Evolutionary conservation across 2,113 vertebrate genomes (phyloP).

Genomic region (Perca schrenkii): DNA sequence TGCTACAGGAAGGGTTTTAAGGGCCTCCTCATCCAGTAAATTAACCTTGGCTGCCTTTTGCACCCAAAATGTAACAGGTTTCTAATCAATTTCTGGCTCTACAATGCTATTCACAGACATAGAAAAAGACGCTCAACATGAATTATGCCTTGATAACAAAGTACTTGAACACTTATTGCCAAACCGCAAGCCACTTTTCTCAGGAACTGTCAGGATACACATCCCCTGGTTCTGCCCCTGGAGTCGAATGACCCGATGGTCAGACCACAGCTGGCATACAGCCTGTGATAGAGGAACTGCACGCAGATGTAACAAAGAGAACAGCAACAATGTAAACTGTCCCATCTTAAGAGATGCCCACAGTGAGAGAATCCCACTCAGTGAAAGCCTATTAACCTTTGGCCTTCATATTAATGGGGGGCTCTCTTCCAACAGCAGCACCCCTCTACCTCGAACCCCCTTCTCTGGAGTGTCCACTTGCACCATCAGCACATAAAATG

Average conservation of each 20-base stretch:
- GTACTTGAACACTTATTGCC: conserved; percentile 46
- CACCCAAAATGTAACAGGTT: conserved; percentile 73
- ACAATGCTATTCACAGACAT: conserved; percentile 29
- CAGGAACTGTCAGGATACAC: conserved; percentile 11
- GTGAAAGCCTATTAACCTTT: conserved; percentile 61
- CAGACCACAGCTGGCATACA: conserved; percentile 25
- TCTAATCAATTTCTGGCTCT: conserved; percentile 46
- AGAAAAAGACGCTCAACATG: conserved; percentile 57
- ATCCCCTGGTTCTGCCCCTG: conserved; percentile 2
- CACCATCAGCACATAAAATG: conserved; percentile 49
- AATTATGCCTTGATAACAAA: conserved; percentile 48
- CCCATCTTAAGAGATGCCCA: neutral
- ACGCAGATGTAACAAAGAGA: conserved; percentile 21
- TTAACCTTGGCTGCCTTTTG: conserved; percentile 77
- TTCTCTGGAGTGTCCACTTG: conserved; percentile 20
- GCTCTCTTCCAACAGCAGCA: conserved; percentile 22
- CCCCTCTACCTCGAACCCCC: neutral
- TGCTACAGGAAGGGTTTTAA: conserved; percentile 64
- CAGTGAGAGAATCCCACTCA: conserved; percentile 19
- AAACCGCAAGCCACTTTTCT: conserved; percentile 38
- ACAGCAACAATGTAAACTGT: neutral
- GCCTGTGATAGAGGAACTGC: conserved; percentile 17
- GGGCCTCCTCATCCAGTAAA: conserved; percentile 73
- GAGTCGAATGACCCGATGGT: conserved; percentile 12
- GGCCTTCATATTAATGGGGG: conserved; percentile 62